A percentile compares a stretch with the other conserved stretches of the same genome.
These are phyloP conservation scores for Ceramica pisi DNA, from an alignment of 2,888 invertebrate genomes.

Conservation along the genomic window DNA sequence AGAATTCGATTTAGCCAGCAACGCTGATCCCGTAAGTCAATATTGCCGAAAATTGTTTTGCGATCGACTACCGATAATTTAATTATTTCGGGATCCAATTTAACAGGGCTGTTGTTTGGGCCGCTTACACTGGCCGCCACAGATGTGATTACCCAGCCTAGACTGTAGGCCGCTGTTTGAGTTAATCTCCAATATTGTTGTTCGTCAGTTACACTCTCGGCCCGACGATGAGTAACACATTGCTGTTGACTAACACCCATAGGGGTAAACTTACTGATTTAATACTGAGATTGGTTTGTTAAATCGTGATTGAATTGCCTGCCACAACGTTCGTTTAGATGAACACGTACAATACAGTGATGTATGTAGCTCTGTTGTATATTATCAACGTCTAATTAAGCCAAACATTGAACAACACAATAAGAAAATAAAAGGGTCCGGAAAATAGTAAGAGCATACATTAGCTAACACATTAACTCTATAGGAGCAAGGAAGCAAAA, in stretches of 20 bases:
- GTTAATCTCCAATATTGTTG: conserved; percentile 68
- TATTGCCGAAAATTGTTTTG: conserved; percentile 83
- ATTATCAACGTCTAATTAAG: conserved; percentile 23
- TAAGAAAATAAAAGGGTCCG: conserved; percentile 23
- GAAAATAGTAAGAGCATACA: conserved; percentile 27
- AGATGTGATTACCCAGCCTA: conserved; percentile 70
- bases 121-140: conserved; percentile 67
- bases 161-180: conserved; percentile 58
- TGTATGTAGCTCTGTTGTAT: not conserved
- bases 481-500: conserved; percentile 49
- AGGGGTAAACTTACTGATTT: conserved; percentile 8
- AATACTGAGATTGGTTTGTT: conserved; percentile 16
- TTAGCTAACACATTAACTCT: conserved; percentile 34
- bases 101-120: conserved; percentile 71
- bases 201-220: conserved; percentile 55
- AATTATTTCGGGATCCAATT: conserved; percentile 80
- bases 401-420: conserved; percentile 15
- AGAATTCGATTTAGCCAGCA: conserved; percentile 76
- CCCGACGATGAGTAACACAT: conserved; percentile 47
- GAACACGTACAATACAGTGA: not conserved
- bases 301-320: not conserved
- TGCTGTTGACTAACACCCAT: conserved; percentile 33
- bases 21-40: conserved; percentile 76
- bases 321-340: not conserved
- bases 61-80: conserved; percentile 81